Percentiles rank a stretch among this genome's conserved stretches.
Evolutionary conservation across 1,140 invertebrate species (phyloP).

Genomic region (Artemia franciscana): DNA sequence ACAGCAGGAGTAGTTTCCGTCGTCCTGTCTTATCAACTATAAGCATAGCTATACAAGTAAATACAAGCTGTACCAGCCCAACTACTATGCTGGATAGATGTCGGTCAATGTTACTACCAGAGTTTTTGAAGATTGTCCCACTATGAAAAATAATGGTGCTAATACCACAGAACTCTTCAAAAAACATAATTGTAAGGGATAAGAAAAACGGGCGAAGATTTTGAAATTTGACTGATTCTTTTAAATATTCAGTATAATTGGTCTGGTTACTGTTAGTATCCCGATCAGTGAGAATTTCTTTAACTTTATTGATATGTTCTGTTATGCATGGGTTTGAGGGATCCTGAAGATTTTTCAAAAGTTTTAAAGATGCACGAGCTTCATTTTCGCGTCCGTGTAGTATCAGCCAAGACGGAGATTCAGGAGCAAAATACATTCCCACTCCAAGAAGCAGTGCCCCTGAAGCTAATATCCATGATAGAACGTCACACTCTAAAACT

Average conservation of each 20-base stretch:
- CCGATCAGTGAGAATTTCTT: background rate
- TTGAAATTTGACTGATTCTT: conserved; percentile 8
- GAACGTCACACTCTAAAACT: too few relatives aligned
- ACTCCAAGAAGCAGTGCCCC: too few relatives aligned
- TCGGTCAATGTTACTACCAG: conserved; percentile 13
- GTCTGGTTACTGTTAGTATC: background rate
- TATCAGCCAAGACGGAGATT: conserved; percentile 31
- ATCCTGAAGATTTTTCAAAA: conserved; percentile 18
- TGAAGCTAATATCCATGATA: too few relatives aligned
- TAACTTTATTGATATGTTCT: conserved; percentile 2
- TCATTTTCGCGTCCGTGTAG: conserved; percentile 33
- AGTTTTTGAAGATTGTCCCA: conserved; percentile 16
- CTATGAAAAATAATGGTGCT: conserved; percentile 44
- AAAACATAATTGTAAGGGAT: conserved; percentile 27
- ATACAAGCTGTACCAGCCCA: conserved; percentile 21
- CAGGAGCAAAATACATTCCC: conserved; percentile 26
- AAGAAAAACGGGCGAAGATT: conserved; percentile 20
- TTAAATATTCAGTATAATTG: background rate
- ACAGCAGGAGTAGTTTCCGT: conserved; percentile 20
- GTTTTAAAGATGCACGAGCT: conserved; percentile 43
- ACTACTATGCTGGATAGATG: conserved; percentile 20
- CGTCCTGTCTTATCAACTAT: conserved; percentile 29
- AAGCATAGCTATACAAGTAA: conserved; percentile 23
- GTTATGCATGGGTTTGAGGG: background rate
- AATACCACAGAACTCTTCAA: conserved; percentile 38